Evolutionary conservation across 2,113 vertebrate species (phyloP), one percentile per base, ranked within the genome.

Genomic region (Halcyon senegalensis): DNA sequence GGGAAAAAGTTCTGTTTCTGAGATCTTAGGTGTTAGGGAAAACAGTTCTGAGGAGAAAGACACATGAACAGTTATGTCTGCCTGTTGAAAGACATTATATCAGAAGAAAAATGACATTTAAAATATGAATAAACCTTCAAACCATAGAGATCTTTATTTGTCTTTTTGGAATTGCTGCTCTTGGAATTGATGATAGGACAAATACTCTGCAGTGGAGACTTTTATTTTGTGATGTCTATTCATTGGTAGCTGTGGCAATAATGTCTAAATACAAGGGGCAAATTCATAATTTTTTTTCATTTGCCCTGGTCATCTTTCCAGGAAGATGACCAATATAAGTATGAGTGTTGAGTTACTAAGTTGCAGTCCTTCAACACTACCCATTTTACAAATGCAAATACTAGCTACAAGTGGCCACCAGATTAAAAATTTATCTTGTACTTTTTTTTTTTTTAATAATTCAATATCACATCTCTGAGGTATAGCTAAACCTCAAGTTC

Each of bases 291-390:
- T 5, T 66, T 44, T 60, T 89, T 90, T 66, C 11, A 55, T 76
- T 70, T 80, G 2, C 17, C 9, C 6, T 62, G 25, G 25, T 82
- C 31, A 43, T 69, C 33, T 85, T 80, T n/a, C 33, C 67, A 53
- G 16, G 39, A 69, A 48, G 55, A 69, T 41, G 18, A 53, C 13
- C 25, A 56, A 70, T 10, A 1, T 25, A 72, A 73, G 7, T 48
- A 70, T 11, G 10, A 66, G 7, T 67, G 30, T 15, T 46, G 24
- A 0, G 2, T 39, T 67, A 21, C 19, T 50, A 30, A 0, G 2
- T 33, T 60, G 18, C 28, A 79, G 60, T 79, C 13, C 16, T 73
- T 69, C 21, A 53, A 2, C 33, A 33, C 8, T 55, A 10, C 59
- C 11, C 21, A 43, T 90, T 70, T 90, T 59, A 62, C 35, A 81